phyloP scores from a whole-genome alignment of 2,113 vertebrate genomes.

The Origma solitaria region DNA sequence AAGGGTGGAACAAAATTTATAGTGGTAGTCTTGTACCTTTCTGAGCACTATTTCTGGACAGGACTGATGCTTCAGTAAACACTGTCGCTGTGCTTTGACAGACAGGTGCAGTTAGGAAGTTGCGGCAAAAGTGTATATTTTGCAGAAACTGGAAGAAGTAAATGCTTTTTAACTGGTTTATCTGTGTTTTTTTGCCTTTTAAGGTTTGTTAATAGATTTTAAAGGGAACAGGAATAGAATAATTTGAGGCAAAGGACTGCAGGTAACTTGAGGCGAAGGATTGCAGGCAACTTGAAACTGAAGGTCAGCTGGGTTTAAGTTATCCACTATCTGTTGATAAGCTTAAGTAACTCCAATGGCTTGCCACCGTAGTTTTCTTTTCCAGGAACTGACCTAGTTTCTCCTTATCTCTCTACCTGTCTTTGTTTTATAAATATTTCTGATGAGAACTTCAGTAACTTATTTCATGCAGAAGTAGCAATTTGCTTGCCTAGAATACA shows the following conservation, averaged over 20 bases:
- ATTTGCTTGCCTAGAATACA: background rate
- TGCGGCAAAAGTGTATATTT: background rate
- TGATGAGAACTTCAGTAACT: background rate
- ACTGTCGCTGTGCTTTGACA: background rate
- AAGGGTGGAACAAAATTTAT: background rate
- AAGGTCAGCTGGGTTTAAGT: background rate
- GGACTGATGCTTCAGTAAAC: background rate
- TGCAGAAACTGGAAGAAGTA: background rate
- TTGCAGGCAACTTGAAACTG: conserved; percentile 2
- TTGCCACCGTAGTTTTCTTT: background rate
- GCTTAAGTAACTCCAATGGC: background rate
- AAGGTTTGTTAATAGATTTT: background rate
- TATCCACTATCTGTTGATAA: conserved; percentile 7
- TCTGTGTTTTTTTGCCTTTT: background rate
- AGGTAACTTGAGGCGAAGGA: background rate
- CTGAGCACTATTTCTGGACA: background rate
- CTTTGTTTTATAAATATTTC: background rate
- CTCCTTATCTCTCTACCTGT: background rate
- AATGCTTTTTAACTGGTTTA: background rate
- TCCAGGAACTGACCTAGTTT: background rate
- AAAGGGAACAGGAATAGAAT: background rate
- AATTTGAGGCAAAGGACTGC: background rate
- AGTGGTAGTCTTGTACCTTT: background rate
- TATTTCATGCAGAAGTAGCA: background rate
- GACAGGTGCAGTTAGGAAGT: background rate